Evolutionary conservation across 64 coral and sea anemone species (phyloP).

Genomic region (Acropora tenuis): DNA sequence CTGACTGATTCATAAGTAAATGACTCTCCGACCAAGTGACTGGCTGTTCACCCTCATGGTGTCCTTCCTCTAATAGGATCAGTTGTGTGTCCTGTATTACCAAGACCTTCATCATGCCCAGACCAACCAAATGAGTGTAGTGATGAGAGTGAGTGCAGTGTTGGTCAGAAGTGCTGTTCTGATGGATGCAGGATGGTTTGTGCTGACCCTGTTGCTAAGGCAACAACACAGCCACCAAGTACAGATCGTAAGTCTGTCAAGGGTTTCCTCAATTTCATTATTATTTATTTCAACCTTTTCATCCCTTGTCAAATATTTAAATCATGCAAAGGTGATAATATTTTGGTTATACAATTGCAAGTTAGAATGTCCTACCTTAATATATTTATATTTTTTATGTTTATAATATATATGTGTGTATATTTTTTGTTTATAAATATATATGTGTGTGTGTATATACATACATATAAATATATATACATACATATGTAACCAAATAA

Average conservation of each 20-base stretch:
- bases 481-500: too few species aligned
- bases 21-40: background rate
- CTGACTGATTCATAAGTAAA: background rate
- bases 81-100: conserved; percentile 64
- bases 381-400: too few species aligned
- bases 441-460: too few species aligned
- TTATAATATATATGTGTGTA: too few species aligned
- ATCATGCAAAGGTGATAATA: too few species aligned
- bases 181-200: conserved; percentile 82
- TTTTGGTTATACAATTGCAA: too few species aligned
- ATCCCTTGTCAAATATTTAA: too few species aligned
- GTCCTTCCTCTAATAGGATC: background rate
- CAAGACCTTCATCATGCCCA: conserved; percentile 52
- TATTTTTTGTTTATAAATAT: too few species aligned
- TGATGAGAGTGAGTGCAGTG: conserved; percentile 36
- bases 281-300: too few species aligned
- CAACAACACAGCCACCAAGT: background rate
- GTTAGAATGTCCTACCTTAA: too few species aligned
- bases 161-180: conserved; percentile 62
- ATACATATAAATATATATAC: too few species aligned
- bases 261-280: too few species aligned
- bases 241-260: background rate
- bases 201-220: background rate
- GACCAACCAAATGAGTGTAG: conserved; percentile 50
- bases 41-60: background rate